Base-by-base conservation (phyloP, 2,797 vertebrate genomes). In the Echiichthys vipera region DNA sequence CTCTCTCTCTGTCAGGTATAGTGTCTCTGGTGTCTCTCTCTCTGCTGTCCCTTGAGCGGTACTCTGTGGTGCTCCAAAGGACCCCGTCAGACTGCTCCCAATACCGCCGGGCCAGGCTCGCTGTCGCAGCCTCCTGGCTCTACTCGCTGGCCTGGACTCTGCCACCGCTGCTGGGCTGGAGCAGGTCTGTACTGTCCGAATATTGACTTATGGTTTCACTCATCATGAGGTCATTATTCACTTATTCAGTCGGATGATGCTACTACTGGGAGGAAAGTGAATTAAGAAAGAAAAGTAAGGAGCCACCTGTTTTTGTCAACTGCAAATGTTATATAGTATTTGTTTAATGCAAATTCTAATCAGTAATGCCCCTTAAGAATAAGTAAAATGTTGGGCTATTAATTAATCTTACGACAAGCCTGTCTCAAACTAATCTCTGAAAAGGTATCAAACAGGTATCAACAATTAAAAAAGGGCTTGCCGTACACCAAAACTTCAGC, bases 101-200 rank as follows among this genome's bases (percentile, higher is more conserved):
- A 74, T 80, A 80, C 72, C 78, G 65, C 57, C 93, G 94, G 74
- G 74, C 89, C 25, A 78, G 91, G 80, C 11, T 93, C 12, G 89
- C 85, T 13, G 83, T 95, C 1, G 50, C 72, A 1, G 75, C 89
- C 27, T 94, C 92, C 55, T 95, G 94, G 95, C 40, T 84, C 0
- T 95, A 95, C 84, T 94, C 92, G 1, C 67, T 95, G 80, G 22
- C 80, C 32, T 95, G 95, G 95, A 94, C 92, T 1, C n/a, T 87
- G 10, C 94, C 94, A 0, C 93, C 92, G 0, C 90, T 95, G 30
- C 85, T 95, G 18, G 94, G 94, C 63, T 95, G 95, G 95, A 95
- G 94, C 86, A 94, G 89, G 89, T 89, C 66, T 55, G 80, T 24
- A 9, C 47, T 42, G 36, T 7, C 6, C 1, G 5, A 12, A 27